Evolutionary conservation across 2,888 invertebrate genomes (phyloP).

Genomic region (Prosapia bicincta): DNA sequence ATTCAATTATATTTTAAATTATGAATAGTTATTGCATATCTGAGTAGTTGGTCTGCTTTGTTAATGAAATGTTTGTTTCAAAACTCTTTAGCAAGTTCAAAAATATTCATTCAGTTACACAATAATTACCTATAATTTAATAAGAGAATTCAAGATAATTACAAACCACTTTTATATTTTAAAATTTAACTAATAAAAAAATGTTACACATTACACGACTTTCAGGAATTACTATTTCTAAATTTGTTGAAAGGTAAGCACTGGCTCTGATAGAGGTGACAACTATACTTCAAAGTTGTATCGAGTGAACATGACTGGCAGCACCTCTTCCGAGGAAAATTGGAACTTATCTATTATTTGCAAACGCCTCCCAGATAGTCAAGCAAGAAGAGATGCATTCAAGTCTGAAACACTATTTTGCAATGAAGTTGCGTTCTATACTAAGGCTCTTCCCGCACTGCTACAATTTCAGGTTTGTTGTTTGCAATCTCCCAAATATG

Average conservation of each 20-base stretch:
- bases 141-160: too few relatives aligned
- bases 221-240: constrained; percentile 41
- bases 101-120: too few relatives aligned
- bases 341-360: constrained; percentile 56
- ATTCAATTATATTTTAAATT: too few relatives aligned
- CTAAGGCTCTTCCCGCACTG: constrained; percentile 64
- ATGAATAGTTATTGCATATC: too few relatives aligned
- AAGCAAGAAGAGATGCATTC: constrained; percentile 60
- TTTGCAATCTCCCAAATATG: too few relatives aligned
- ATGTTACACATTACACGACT: too few relatives aligned
- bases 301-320: constrained; percentile 51
- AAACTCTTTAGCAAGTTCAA: too few relatives aligned
- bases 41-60: too few relatives aligned
- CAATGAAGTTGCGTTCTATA: constrained; percentile 71
- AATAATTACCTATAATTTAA: too few relatives aligned
- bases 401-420: constrained; percentile 67
- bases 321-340: constrained; percentile 41
- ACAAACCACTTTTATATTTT: too few relatives aligned
- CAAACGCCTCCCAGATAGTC: constrained; percentile 65
- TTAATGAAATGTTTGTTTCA: too few relatives aligned
- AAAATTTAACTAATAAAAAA: too few relatives aligned
- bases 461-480: constrained; percentile 56
- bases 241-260: constrained; percentile 62
- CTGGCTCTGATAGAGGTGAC: constrained; percentile 69
- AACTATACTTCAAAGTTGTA: constrained; percentile 73